Conservation (phyloP, 2,113 vertebrate genomes). For the Xenus cinereus region DNA sequence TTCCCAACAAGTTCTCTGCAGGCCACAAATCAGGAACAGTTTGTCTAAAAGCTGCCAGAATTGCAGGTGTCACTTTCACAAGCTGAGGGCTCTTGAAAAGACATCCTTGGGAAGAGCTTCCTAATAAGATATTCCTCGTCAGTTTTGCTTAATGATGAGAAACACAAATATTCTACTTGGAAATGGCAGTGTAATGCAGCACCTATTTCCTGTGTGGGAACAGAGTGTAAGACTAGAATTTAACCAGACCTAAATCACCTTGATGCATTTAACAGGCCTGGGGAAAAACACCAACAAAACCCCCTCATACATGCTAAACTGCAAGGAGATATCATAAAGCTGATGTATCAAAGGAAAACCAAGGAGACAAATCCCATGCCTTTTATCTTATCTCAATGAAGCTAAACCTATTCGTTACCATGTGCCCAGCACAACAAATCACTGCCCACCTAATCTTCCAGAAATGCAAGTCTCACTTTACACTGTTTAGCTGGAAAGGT, state of each 20-base stretch:
- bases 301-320: rapidly evolving
- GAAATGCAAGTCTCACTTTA: neutral
- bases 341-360: neutral
- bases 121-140: neutral
- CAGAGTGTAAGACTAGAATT: neutral
- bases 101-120: neutral
- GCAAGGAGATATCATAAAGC: neutral
- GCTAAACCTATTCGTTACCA: neutral
- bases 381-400: neutral
- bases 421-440: neutral
- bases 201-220: neutral
- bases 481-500: neutral
- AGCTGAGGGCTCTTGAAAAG: neutral
- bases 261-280: neutral
- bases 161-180: neutral
- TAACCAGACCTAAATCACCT: neutral
- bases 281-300: neutral
- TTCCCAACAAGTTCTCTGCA: neutral
- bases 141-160: neutral
- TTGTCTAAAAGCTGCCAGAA: neutral
- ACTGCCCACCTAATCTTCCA: neutral
- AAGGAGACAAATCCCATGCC: neutral
- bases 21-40: neutral
- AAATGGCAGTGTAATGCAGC: neutral
- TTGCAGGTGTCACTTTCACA: neutral